These are phyloP conservation scores for Oxycera nigricornis DNA, from an alignment of 2,888 invertebrate species.

Conservation along the genomic window DNA sequence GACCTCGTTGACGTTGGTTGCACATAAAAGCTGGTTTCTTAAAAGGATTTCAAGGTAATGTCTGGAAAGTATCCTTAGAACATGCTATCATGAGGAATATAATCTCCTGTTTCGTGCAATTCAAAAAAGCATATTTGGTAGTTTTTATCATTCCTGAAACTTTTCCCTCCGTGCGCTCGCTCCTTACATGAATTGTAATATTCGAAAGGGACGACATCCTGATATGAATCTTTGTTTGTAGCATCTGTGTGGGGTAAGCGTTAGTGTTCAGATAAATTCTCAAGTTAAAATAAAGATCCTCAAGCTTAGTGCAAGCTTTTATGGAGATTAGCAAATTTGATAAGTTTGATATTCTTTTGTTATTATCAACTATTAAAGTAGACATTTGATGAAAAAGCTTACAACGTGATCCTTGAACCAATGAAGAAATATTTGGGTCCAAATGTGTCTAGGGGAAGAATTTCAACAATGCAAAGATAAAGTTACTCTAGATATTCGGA, in stretches of 20 bases:
- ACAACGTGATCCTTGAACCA: no score
- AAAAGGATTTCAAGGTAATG: conserved; percentile 35
- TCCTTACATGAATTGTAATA: background rate
- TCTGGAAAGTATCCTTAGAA: background rate
- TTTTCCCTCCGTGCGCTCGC: background rate
- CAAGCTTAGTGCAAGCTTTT: conserved; percentile 27
- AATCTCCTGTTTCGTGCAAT: conserved; percentile 24
- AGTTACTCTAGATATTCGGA: no score
- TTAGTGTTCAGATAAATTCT: background rate
- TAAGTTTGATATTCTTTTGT: conserved; percentile 10
- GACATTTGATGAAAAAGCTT: no score
- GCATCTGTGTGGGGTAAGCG: background rate
- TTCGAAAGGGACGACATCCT: background rate
- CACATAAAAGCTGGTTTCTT: conserved; percentile 14
- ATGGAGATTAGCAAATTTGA: conserved; percentile 32
- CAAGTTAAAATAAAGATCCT: conserved; percentile 5
- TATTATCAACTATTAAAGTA: no score
- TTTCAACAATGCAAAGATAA: no score
- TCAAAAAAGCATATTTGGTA: conserved; percentile 4
- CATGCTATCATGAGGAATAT: conserved; percentile 5
- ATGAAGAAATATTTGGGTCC: no score
- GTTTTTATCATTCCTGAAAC: background rate
- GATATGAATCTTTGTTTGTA: background rate
- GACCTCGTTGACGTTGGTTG: background rate
- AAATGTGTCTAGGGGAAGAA: no score